Evolutionary conservation across 2,113 vertebrate species (phyloP).

Genomic region (Nycticebus coucang): DNA sequence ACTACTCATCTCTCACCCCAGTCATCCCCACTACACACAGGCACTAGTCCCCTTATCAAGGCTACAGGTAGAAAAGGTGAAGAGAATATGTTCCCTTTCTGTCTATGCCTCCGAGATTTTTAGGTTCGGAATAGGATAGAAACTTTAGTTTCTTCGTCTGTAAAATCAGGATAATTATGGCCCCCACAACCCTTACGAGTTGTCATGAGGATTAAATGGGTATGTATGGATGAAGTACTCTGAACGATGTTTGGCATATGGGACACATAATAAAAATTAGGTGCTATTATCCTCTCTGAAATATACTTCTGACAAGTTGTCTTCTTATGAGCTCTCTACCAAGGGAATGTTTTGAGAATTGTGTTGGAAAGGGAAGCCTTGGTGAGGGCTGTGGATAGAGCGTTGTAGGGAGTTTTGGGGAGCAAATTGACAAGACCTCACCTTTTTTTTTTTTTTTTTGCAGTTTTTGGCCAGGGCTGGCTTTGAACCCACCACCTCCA

Average conservation of each 20-base stretch:
- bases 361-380: neutral
- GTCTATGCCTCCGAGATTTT: neutral
- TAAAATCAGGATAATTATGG: neutral
- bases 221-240: neutral
- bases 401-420: neutral
- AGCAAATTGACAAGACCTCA: neutral
- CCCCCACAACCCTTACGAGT: neutral
- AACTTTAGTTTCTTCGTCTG: neutral
- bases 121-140: neutral
- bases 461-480: no score
- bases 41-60: neutral
- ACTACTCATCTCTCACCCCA: fast-evolving
- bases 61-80: neutral
- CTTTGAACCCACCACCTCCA: no score
- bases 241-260: no score
- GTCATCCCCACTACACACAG: neutral
- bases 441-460: no score
- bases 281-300: neutral
- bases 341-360: neutral
- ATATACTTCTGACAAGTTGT: neutral
- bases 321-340: neutral
- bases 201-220: neutral
- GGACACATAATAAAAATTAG: neutral
- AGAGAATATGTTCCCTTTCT: neutral
- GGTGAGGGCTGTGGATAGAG: neutral